These are phyloP conservation scores for Natator depressus DNA, from an alignment of 2,113 vertebrate species.

Conservation along the genomic window DNA sequence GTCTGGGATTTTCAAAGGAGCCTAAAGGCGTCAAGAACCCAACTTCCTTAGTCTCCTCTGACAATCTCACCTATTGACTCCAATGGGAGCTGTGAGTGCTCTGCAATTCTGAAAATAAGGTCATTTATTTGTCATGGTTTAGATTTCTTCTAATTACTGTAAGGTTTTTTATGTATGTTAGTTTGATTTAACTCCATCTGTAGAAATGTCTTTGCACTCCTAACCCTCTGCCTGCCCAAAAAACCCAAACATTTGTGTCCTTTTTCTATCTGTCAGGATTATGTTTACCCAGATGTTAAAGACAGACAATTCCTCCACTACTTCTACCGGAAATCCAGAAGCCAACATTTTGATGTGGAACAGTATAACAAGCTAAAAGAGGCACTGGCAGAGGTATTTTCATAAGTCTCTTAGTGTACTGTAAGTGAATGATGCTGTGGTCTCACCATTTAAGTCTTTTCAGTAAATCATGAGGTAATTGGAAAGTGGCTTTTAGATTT, in stretches of 20 bases:
- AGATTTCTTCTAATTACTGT: neutral
- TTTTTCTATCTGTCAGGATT: constrained; percentile 83
- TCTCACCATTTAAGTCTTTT: neutral
- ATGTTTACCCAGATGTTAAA: constrained; percentile 83
- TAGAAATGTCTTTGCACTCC: neutral
- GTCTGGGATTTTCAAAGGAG: neutral
- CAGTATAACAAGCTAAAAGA: constrained; percentile 90
- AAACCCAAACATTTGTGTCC: neutral
- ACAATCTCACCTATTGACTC: neutral
- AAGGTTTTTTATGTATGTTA: neutral
- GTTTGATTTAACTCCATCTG: neutral
- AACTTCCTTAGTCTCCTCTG: neutral
- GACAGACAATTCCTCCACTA: constrained; percentile 90
- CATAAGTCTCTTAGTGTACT: neutral
- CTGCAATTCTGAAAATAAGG: fast-evolving
- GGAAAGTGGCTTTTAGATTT: neutral
- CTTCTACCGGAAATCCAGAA: constrained; percentile 87
- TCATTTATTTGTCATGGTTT: neutral
- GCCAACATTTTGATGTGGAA: constrained; percentile 84
- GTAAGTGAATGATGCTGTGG: neutral
- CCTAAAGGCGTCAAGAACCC: neutral
- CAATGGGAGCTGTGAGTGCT: neutral
- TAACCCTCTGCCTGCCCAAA: neutral
- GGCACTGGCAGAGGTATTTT: constrained; percentile 85
- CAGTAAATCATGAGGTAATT: neutral